Conservation (phyloP, 2,113 vertebrate species). For the Thryonomys swinderianus region DNA sequence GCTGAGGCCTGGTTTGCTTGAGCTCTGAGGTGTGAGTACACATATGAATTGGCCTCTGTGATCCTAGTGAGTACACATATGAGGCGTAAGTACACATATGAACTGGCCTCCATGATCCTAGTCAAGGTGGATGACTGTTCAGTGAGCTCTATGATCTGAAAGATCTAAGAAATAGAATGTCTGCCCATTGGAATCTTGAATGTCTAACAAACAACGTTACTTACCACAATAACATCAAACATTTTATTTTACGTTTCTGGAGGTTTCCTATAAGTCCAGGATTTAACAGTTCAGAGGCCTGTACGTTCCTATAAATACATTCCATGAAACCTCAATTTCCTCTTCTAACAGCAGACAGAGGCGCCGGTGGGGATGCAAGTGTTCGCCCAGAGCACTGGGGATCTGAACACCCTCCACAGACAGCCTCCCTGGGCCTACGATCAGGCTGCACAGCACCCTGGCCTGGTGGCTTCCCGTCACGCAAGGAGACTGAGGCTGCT, state of each 20-base stretch:
- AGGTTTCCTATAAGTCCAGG: not conserved
- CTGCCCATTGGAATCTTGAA: not conserved
- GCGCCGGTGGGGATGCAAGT: accelerated
- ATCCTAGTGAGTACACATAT: too few species aligned
- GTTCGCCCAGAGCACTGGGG: not conserved
- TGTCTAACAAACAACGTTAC: not conserved
- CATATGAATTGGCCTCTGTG: not conserved
- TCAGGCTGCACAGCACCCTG: not conserved
- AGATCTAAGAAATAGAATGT: not conserved
- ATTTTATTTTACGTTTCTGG: not conserved
- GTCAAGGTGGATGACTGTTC: not conserved
- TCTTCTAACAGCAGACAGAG: not conserved
- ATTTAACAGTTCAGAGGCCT: not conserved
- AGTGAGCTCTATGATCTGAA: not conserved
- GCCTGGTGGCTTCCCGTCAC: not conserved
- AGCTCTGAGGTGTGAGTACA: not conserved
- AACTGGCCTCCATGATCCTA: not conserved
- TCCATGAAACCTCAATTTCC: not conserved
- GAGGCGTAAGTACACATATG: not conserved
- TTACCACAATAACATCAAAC: not conserved
- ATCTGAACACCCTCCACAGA: accelerated
- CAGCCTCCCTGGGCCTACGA: not conserved
- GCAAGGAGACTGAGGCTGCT: not conserved
- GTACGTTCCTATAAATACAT: not conserved
- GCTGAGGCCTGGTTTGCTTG: not conserved